These are phyloP conservation scores for Typhlichthys eigenmanni DNA, from an alignment of 2,797 vertebrate species.

Conservation along the genomic window DNA sequence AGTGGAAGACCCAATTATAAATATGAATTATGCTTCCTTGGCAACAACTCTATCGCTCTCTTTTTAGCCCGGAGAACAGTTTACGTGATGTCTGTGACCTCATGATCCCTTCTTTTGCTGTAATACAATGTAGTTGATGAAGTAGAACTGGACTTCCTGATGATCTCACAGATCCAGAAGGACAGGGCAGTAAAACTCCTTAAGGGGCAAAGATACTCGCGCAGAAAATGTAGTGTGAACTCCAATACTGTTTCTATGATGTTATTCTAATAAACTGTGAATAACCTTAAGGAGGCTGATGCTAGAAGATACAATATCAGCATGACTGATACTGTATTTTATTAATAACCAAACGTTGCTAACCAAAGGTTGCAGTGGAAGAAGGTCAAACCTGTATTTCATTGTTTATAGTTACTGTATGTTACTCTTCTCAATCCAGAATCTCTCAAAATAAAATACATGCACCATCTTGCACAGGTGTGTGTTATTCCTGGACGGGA, in stretches of 20 bases:
- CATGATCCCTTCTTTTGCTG: conserved; percentile 45
- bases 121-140: conserved; percentile 64
- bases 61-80: conserved; percentile 67
- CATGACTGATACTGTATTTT: conserved; percentile 49
- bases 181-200: conserved; percentile 57
- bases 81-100: conserved; percentile 35
- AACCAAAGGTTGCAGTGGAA: no score
- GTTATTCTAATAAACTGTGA: conserved; percentile 65
- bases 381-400: no score
- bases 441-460: no score
- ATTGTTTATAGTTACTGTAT: no score
- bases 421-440: no score
- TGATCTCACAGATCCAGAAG: conserved; percentile 60
- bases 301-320: conserved; percentile 64
- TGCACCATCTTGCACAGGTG: no score
- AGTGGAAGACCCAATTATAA: conserved; percentile 70
- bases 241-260: conserved; percentile 51
- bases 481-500: no score
- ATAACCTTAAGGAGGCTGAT: conserved; percentile 66
- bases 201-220: conserved; percentile 62
- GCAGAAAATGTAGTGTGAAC: conserved; percentile 70
- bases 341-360: conserved; percentile 42
- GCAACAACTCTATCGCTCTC: conserved; percentile 68
- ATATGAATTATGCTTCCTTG: conserved; percentile 76
- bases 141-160: conserved; percentile 63